Conservation (phyloP, 1,140 invertebrate species). For the Ooceraea biroi region DNA sequence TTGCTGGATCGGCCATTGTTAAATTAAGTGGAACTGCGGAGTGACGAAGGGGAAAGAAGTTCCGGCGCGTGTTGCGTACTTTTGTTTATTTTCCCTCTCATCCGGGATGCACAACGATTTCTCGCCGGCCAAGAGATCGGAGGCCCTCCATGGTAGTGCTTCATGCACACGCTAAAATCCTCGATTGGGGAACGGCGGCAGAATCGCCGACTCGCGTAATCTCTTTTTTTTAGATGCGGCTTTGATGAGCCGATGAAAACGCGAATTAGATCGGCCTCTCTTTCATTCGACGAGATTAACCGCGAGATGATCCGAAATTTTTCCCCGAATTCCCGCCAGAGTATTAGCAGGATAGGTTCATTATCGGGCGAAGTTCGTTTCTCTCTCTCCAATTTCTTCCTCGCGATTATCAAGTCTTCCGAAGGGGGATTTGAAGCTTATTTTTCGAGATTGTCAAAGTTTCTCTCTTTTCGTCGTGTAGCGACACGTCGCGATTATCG, state of each 20-base stretch:
- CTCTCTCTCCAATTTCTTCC: background rate
- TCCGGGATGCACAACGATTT: constrained; percentile 7
- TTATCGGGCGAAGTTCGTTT: constrained; percentile 5
- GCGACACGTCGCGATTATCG: background rate
- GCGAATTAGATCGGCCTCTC: constrained; percentile 40
- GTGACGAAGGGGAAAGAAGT: background rate
- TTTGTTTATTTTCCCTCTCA: constrained; percentile 26
- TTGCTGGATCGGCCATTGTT: background rate
- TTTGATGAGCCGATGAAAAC: constrained; percentile 12
- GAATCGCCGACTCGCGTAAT: constrained; percentile 13
- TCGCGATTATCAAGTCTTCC: background rate
- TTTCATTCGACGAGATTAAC: constrained; percentile 32
- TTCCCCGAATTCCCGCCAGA: background rate
- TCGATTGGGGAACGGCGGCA: background rate
- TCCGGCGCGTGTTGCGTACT: background rate
- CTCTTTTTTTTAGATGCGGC: constrained; percentile 9
- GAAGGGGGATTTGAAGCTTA: background rate
- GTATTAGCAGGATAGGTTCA: background rate
- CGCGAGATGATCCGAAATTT: background rate
- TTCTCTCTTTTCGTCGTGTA: background rate
- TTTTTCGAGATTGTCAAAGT: background rate
- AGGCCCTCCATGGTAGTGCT: too few species aligned
- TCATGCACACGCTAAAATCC: too few species aligned
- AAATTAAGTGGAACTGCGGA: constrained; percentile 56
- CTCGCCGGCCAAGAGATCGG: background rate